A percentile compares a stretch with the other conserved stretches of the same genome.
phyloP scores from a whole-genome alignment of 2,888 invertebrate genomes.

The Elegia similella region DNA sequence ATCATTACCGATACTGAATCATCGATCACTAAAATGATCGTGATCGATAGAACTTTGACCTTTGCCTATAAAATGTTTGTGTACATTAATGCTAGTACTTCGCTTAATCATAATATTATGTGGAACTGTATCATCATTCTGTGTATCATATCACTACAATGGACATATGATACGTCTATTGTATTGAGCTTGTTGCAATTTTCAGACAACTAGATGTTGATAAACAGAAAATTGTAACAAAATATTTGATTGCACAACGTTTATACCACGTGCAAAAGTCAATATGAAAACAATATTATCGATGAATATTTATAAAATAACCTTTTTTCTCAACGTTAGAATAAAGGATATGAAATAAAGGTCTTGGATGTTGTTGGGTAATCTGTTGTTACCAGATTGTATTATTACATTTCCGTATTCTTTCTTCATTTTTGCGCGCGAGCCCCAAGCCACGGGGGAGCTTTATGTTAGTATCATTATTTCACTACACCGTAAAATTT shows the following conservation, averaged over 20 bases:
- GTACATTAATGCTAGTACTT: not conserved
- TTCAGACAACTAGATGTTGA: conserved; percentile 6
- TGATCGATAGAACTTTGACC: conserved; percentile 12
- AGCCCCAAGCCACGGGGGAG: no score
- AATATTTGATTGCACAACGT: not conserved
- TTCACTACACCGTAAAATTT: no score
- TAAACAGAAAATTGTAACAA: not conserved
- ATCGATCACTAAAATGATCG: no score
- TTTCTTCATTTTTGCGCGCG: no score
- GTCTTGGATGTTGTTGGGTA: no score
- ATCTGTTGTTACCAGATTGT: no score
- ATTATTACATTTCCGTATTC: no score
- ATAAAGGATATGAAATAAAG: no score
- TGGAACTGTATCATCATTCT: conserved; percentile 1
- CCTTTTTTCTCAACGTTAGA: no score
- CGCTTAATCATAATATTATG: not conserved
- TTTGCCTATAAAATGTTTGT: conserved; percentile 8
- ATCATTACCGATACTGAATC: conserved; percentile 6
- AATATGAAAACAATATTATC: no score
- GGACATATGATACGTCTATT: not conserved
- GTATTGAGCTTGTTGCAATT: conserved; percentile 2
- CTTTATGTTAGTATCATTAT: no score
- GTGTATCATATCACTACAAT: not conserved
- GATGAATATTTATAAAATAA: no score
- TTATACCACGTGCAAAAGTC: not conserved